Base-by-base conservation (phyloP, 2,888 invertebrate genomes). In the Sussaba pulchella region DNA sequence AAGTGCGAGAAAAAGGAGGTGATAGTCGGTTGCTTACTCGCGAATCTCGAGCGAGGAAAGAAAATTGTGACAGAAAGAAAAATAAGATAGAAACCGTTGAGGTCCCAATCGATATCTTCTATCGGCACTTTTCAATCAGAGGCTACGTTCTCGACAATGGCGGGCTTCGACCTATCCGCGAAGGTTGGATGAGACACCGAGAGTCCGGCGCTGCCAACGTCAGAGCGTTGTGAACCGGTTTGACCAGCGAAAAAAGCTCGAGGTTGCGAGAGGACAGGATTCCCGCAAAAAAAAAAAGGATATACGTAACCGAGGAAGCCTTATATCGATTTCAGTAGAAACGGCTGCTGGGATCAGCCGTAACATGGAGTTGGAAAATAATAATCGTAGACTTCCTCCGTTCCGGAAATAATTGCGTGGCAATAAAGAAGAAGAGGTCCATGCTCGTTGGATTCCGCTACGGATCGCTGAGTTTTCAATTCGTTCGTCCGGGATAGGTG, bases 101-200 rank as follows among this genome's bases (percentile, higher is more conserved):
- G 52, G 52, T 50, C 26, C 39, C 75, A 69, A 80, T 76, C 80
- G 76, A 80, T 76, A 76, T 73, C 67, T 45, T 50, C 76, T 64
- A 76, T 76, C 72, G 76, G 72, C 76, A 76, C 67, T 76, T 81
- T 80, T 76, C 80, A 76, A 76, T 81, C 80, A 72, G 57, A 63
- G 69, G 57, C 54, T 72, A 76, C 76, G 66, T 67, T 61, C 54
- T 64, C 47, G 36, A 76, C 76, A 81, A 72, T 80, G 67, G 41
- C 59, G 75, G 47, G 63, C 39, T 76, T 64, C 31, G 8, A 72
- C 67, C 67, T 41, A 57, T 67, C 57, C 59, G 26, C 76, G 26
- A 9, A 39, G 67, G 59, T n/a, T n/a, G n/a, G 45, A 26, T n/a
- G 61, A 43, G 63, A 50, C 47, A 66, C 66, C 41, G 57, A 74